A percentile compares a stretch with the other conserved stretches of the same genome.
These are phyloP conservation scores for Tenrec ecaudatus DNA, from an alignment of 2,113 vertebrate genomes.

Conservation along the genomic window DNA sequence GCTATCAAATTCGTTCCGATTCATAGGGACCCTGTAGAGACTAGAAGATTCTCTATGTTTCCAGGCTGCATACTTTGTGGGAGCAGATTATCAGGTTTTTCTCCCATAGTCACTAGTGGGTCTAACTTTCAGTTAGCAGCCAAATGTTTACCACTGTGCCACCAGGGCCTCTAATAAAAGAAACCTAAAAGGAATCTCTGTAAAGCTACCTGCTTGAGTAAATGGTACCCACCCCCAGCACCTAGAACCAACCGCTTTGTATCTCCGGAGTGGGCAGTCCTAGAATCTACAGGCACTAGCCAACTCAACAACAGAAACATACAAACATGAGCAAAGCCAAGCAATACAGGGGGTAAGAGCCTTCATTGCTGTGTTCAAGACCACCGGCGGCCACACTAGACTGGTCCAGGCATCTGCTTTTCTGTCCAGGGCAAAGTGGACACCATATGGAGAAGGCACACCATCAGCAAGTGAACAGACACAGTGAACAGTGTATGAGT, in stretches of 20 bases:
- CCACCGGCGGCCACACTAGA: neutral
- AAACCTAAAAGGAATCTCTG: neutral
- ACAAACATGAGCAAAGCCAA: neutral
- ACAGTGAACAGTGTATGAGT: rapidly evolving
- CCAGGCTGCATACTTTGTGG: neutral
- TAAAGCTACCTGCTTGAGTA: neutral
- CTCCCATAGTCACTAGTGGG: no score
- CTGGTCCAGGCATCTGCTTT: rapidly evolving
- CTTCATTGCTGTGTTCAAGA: neutral
- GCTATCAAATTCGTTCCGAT: neutral
- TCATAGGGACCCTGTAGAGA: neutral
- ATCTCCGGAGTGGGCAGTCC: neutral
- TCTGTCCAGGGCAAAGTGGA: no score
- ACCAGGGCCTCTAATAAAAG: neutral
- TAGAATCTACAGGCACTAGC: neutral
- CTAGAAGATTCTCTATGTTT: neutral
- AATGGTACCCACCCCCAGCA: neutral
- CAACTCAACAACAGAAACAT: no score
- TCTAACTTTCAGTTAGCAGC: neutral
- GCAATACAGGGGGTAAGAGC: rapidly evolving
- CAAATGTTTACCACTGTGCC: neutral
- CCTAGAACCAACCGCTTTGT: neutral
- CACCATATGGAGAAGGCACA: rapidly evolving
- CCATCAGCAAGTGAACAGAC: neutral
- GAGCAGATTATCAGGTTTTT: neutral